Conservation (phyloP, 92 coral and sea anemone genomes). For the Umimayanthus chanpuru region DNA sequence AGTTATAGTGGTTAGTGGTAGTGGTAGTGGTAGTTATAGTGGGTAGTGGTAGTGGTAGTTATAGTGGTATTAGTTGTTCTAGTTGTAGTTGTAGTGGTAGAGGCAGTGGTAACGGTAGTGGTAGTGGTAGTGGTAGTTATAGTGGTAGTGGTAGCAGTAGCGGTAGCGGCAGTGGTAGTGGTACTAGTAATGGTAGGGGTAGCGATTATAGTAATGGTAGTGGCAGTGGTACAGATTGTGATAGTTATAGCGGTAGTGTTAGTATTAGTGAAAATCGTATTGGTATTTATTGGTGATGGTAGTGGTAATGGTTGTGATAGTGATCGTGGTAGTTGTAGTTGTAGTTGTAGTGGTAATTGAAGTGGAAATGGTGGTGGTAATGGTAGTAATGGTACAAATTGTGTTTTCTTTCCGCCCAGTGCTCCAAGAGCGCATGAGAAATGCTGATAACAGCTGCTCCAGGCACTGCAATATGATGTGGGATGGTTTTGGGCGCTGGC, state of each 20-base stretch:
- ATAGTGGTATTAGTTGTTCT: no score
- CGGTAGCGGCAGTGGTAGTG: not conserved
- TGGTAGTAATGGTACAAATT: not conserved
- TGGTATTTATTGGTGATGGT: no score
- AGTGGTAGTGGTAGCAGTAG: not conserved
- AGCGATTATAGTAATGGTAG: no score
- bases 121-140: not conserved
- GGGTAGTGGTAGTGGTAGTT: no score
- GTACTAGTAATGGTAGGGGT: not conserved
- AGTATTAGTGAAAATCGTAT: no score
- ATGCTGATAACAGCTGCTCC: conserved; percentile 74
- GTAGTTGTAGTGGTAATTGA: no score
- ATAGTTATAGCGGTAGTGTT: no score
- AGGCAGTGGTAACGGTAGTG: no score
- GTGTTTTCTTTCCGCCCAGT: conserved; percentile 33
- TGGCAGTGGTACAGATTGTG: not conserved
- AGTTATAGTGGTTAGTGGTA: no score
- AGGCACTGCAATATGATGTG: conserved; percentile 73
- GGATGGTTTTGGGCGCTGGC: conserved; percentile 96
- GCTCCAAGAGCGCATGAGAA: conserved; percentile 68
- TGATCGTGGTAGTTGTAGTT: no score
- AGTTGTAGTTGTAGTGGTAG: not conserved
- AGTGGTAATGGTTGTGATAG: no score
- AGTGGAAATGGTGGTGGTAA: not conserved
- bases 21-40: no score